A percentile compares a stretch with the other conserved stretches of the same genome.
Evolutionary conservation across 2,797 vertebrate genomes (phyloP).

Genomic region (Halcyon badia): DNA sequence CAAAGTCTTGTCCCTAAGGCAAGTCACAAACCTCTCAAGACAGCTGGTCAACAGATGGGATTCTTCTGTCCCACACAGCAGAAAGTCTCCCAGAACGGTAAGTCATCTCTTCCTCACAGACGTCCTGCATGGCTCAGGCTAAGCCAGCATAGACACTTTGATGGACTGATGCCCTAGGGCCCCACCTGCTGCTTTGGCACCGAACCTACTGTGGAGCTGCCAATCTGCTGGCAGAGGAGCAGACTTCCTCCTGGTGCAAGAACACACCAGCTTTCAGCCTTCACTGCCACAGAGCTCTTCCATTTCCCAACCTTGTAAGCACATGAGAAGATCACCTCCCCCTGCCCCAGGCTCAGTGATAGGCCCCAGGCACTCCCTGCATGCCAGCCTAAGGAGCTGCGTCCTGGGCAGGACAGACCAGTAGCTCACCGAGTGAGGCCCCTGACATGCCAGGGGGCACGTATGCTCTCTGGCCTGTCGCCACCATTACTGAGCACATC

Average conservation of each 20-base stretch:
- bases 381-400: not conserved
- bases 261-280: not conserved
- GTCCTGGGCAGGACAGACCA: not conserved
- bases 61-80: not conserved
- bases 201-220: not conserved
- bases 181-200: not conserved
- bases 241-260: not conserved
- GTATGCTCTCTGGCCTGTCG: not conserved
- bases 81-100: not conserved
- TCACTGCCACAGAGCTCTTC: not conserved
- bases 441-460: accelerated
- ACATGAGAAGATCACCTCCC: not conserved
- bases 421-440: not conserved
- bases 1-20: not conserved
- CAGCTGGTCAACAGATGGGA: not conserved
- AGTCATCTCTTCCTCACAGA: not conserved
- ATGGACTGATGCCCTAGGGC: not conserved
- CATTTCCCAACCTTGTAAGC: not conserved
- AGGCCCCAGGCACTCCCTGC: not conserved
- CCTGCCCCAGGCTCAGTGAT: not conserved
- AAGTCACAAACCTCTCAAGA: not conserved
- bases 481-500: not conserved
- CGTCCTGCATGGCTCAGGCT: not conserved
- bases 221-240: not conserved
- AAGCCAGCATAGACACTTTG: not conserved